Base-by-base conservation (phyloP, 2,797 vertebrate genomes). In the Eospalax fontanierii region DNA sequence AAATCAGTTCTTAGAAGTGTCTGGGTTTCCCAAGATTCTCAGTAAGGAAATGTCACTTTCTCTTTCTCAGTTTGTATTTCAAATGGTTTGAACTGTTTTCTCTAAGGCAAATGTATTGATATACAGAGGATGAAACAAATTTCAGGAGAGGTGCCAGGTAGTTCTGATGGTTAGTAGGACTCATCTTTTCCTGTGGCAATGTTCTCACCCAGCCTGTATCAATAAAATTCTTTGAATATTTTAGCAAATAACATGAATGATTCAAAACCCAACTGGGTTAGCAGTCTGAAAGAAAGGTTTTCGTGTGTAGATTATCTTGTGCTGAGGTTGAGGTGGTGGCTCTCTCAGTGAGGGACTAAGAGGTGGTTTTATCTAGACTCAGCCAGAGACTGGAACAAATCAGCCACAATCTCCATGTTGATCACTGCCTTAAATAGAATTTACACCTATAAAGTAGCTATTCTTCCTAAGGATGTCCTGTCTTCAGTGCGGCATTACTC, bases 141-240 rank as follows among this genome's bases (percentile, higher is more conserved):
- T 87, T 90, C 73, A 92, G 70, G 35, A 16, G 24, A 87, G 18
- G 73, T 14, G 38, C 16, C 80, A 73, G 74, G 61, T 43, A 5
- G 21, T 91, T 65, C n/a, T 70, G 46, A 40, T 90, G 95, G 96
- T 65, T 97, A 57, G 1, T 74, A 79, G 11, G 63, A 6, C 1
- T 21, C 30, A 18, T 93, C 59, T 6, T 96, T 96, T 85, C 54
- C 40, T 22, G 26, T 7, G 66, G 38, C 14, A 2, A 21, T 61
- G 33, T 21, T 68, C 89, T 95, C 50, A 91, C 35, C 85, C 40
- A 79, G 26, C 87, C 43, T 15, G n/a, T 93, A 66, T 7, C 54
- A 89, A 18, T 82, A 1, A 54, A 93, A 96, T 97, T 90, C 88
- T 96, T 91, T 94, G 91, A 73, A 65, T 82, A 50, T 74, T 96